Conservation (phyloP, 2,888 invertebrate species). For the Drosophila diplacantha region DNA sequence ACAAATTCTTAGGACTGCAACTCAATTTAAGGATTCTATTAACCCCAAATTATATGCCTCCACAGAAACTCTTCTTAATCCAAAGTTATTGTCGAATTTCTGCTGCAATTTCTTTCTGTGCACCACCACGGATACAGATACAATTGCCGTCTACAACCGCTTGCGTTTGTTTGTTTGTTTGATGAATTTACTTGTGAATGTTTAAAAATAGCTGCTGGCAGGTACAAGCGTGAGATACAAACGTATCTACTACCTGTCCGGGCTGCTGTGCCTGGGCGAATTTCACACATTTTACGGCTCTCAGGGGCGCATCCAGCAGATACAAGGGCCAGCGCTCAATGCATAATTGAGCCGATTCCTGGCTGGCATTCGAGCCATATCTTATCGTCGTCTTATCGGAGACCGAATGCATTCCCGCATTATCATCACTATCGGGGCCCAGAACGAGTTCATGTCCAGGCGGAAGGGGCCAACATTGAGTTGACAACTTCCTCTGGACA, state of each 20-base stretch:
- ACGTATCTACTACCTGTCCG: constrained; percentile 61
- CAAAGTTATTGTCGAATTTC: not conserved
- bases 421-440: constrained; percentile 6
- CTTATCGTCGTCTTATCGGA: constrained; percentile 46
- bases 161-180: constrained; percentile 58
- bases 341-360: constrained; percentile 30
- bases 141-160: constrained; percentile 54
- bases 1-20: not conserved
- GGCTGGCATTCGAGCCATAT: constrained; percentile 43
- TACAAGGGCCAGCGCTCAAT: constrained; percentile 16
- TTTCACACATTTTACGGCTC: constrained; percentile 62
- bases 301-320: constrained; percentile 31
- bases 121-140: constrained; percentile 38
- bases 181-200: constrained; percentile 66
- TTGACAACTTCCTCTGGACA: constrained; percentile 64
- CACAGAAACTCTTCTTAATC: not conserved
- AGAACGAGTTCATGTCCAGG: constrained; percentile 14
- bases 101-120: not conserved
- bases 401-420: constrained; percentile 26
- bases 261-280: constrained; percentile 44
- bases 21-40: not conserved
- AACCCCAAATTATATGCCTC: not conserved
- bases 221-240: constrained; percentile 57
- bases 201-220: constrained; percentile 57
- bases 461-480: constrained; percentile 41